Evolutionary conservation across 37 sponge, comb jelly and placozoan species (phyloP).

Genomic region (Cladorhizidae sp.): DNA sequence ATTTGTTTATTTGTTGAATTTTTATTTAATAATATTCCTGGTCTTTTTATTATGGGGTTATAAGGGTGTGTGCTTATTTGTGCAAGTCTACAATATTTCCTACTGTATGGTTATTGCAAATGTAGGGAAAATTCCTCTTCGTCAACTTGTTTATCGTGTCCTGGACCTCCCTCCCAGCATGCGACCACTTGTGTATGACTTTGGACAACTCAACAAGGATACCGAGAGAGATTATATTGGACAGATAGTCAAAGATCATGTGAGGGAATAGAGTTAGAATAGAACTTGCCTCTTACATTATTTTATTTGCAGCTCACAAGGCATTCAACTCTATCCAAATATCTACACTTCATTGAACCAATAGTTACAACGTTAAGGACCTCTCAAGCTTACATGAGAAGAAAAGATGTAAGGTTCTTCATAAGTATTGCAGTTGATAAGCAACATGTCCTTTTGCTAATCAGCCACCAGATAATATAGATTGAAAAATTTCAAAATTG

Average conservation of each 20-base stretch:
- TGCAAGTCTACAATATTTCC: neutral
- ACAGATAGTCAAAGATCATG: constrained; percentile 81
- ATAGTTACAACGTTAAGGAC: constrained; percentile 58
- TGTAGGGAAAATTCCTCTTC: constrained; percentile 80
- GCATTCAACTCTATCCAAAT: neutral
- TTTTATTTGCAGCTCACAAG: constrained; percentile 8
- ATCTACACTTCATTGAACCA: neutral
- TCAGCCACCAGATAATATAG: too few relatives aligned
- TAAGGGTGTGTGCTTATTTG: too few relatives aligned
- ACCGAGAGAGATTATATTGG: constrained; percentile 72
- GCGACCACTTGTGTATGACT: constrained; percentile 94
- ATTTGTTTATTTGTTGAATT: too few relatives aligned
- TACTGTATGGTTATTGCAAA: neutral
- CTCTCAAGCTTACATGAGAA: constrained; percentile 86
- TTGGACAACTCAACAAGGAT: constrained; percentile 80
- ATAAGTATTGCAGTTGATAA: too few relatives aligned
- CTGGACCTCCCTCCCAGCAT: constrained; percentile 89
- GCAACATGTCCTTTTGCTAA: too few relatives aligned
- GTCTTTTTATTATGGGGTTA: too few relatives aligned
- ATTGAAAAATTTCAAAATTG: too few relatives aligned
- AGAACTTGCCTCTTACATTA: neutral
- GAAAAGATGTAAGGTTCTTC: constrained; percentile 56
- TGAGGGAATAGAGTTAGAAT: constrained; percentile 22
- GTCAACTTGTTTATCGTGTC: constrained; percentile 93
- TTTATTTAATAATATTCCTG: too few relatives aligned